Conservation (phyloP, 2,888 invertebrate species). For the Strigamia crassipes region DNA sequence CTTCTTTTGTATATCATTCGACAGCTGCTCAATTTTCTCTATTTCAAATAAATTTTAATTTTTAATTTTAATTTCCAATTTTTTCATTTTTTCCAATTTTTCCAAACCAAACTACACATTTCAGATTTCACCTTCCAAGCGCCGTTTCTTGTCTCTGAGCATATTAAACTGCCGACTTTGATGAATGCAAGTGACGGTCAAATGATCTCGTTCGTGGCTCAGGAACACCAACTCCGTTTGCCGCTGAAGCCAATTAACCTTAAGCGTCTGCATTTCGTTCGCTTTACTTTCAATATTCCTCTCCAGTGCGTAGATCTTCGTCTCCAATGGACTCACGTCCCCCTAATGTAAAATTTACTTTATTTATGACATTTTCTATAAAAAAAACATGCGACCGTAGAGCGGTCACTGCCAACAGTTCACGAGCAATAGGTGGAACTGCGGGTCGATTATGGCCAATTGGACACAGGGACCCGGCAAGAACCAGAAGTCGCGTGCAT, state of each 20-base stretch:
- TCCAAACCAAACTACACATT: no score
- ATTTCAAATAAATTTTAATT: background rate
- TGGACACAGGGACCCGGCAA: no score
- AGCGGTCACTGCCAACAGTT: no score
- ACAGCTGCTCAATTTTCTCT: background rate
- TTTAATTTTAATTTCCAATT: background rate
- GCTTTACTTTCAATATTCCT: background rate
- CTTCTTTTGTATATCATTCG: background rate
- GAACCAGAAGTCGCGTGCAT: no score
- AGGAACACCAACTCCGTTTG: background rate
- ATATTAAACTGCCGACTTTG: background rate
- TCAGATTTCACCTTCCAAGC: background rate
- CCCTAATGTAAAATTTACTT: background rate
- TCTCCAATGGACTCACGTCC: background rate
- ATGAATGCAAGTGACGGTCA: background rate
- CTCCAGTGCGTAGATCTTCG: background rate
- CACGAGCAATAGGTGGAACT: no score
- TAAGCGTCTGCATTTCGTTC: background rate
- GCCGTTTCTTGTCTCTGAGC: background rate
- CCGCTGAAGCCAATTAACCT: background rate
- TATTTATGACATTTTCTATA: background rate
- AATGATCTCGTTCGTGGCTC: background rate
- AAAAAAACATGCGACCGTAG: no score
- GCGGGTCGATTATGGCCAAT: no score
- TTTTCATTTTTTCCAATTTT: background rate